phyloP scores from a whole-genome alignment of 2,113 vertebrate genomes.

The Jacana jacana region DNA sequence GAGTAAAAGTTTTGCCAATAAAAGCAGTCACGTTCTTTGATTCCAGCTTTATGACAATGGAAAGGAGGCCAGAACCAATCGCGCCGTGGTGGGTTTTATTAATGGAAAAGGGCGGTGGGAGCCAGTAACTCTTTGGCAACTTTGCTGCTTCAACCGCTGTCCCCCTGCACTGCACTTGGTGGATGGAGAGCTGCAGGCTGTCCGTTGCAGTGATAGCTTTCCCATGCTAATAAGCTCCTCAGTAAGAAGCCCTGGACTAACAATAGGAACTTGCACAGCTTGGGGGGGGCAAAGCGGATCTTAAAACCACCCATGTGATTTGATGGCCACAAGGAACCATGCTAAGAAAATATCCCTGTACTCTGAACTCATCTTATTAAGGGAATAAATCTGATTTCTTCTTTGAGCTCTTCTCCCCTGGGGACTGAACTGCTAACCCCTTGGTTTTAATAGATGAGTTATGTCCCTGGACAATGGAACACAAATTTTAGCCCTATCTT shows the following conservation, averaged over 20 bases:
- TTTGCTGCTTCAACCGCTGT: neutral
- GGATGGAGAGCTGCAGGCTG: neutral
- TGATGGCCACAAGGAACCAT: neutral
- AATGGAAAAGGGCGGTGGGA: constrained; percentile 43
- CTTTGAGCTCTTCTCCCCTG: constrained; percentile 6
- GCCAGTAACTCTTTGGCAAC: neutral
- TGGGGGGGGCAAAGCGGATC: neutral
- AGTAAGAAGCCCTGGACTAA: neutral
- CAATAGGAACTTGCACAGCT: neutral
- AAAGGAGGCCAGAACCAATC: constrained; percentile 51
- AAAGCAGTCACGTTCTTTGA: constrained; percentile 74
- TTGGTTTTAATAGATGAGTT: neutral
- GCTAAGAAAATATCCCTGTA: neutral
- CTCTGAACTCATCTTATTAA: constrained; percentile 20
- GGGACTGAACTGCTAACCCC: neutral
- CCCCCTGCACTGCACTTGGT: neutral
- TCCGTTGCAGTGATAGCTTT: neutral
- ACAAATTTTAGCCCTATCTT: constrained; percentile 2
- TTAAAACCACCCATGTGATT: constrained; percentile 11
- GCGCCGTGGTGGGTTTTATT: constrained; percentile 58
- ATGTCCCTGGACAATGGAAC: neutral
- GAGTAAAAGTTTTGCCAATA: constrained; percentile 71
- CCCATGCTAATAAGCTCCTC: neutral
- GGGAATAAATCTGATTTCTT: constrained; percentile 38
- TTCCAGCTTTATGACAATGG: constrained; percentile 69